Conservation (phyloP, 2,888 invertebrate species). For the Vandiemenella viatica region DNA sequence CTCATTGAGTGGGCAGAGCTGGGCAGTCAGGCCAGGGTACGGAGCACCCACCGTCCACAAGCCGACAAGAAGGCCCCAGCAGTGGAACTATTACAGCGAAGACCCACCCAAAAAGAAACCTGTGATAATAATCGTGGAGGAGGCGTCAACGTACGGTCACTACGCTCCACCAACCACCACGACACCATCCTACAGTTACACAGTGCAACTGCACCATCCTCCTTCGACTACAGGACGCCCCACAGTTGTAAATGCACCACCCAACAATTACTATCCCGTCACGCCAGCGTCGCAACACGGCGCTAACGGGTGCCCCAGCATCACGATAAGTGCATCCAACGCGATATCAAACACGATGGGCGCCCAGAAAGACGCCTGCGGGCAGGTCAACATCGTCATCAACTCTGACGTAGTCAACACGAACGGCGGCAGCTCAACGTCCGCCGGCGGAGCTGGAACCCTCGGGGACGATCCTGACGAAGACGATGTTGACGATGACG, state of each 20-base stretch:
- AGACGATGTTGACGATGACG: too few relatives aligned
- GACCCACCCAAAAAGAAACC: conserved; percentile 1
- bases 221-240: background rate
- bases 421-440: conserved; percentile 28
- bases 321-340: conserved; percentile 1
- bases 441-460: conserved; percentile 7
- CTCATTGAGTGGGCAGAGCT: conserved; percentile 1
- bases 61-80: background rate
- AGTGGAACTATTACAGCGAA: conserved; percentile 7
- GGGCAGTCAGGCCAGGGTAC: background rate
- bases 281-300: background rate
- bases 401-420: conserved; percentile 52
- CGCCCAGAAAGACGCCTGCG: conserved; percentile 44
- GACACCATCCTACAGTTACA: too few relatives aligned
- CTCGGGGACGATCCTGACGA: conserved; percentile 8
- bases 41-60: background rate
- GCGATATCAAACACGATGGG: background rate
- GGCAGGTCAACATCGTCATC: conserved; percentile 52
- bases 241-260: background rate
- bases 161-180: conserved; percentile 3
- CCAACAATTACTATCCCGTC: background rate
- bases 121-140: conserved; percentile 4
- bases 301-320: conserved; percentile 4
- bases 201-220: background rate
- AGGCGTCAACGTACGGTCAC: background rate